Percentiles rank a stretch among this genome's conserved stretches.
Conservation (phyloP, 2,797 vertebrate genomes). For the Pseudochromis fuscus region DNA sequence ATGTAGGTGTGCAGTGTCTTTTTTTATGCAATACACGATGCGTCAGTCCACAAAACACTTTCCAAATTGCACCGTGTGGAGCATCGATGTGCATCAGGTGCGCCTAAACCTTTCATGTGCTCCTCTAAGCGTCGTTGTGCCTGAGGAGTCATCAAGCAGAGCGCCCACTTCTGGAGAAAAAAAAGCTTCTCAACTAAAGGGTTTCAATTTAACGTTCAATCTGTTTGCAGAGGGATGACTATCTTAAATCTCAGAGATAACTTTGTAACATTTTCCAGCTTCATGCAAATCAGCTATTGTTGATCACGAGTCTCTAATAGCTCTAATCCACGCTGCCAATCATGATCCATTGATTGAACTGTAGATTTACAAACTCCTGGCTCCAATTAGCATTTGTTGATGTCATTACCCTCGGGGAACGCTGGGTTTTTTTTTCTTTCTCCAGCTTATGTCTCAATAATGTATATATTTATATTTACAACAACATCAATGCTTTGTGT, state of each 20-base stretch:
- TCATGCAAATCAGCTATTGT: conserved; percentile 8
- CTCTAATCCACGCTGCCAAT: conserved; percentile 3
- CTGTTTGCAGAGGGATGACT: neutral
- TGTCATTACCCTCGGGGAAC: neutral
- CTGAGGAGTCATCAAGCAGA: neutral
- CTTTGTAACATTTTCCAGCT: neutral
- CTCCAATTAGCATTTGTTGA: conserved; percentile 14
- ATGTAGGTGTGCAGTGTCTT: neutral
- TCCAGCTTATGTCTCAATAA: too few species aligned
- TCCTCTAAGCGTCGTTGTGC: neutral
- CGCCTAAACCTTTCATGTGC: neutral
- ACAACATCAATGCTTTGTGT: too few species aligned
- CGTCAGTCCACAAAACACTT: too few species aligned
- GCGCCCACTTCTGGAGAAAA: neutral
- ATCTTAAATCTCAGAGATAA: neutral
- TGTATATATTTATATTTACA: too few species aligned
- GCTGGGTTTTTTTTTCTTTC: too few species aligned
- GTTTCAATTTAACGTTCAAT: neutral
- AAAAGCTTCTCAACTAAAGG: neutral
- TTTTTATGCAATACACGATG: too few species aligned
- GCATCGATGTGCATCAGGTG: too few species aligned
- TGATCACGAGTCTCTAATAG: neutral
- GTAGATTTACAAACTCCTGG: conserved; percentile 3
- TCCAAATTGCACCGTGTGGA: too few species aligned
- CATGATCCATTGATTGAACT: conserved; percentile 7